Evolutionary conservation across 2,797 vertebrate genomes (phyloP).

Genomic region (Malurus leucopterus): DNA sequence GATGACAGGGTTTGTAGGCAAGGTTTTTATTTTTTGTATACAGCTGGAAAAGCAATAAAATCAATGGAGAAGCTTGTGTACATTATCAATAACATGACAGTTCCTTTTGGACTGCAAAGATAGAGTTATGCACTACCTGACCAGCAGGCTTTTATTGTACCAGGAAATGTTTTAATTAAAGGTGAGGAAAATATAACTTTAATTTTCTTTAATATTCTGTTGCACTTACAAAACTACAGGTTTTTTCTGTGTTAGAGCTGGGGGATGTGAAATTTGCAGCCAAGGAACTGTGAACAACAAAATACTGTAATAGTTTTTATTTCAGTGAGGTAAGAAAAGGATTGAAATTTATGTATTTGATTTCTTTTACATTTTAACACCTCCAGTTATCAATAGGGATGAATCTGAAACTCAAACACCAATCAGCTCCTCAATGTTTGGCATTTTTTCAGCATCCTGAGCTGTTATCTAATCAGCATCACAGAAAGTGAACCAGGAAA

Average conservation of each 20-base stretch:
- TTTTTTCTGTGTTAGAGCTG: background rate
- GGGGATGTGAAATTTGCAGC: background rate
- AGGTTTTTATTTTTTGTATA: constrained; percentile 3
- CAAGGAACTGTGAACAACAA: background rate
- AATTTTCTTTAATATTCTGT: background rate
- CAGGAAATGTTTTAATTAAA: background rate
- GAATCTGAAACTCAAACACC: background rate
- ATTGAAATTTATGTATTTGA: background rate
- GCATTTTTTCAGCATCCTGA: background rate
- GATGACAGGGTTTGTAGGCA: background rate
- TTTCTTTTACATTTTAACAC: background rate
- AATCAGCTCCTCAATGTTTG: background rate
- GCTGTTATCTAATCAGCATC: background rate
- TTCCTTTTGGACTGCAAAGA: background rate
- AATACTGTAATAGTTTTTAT: background rate
- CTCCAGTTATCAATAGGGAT: background rate
- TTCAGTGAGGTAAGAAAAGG: background rate
- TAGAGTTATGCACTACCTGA: background rate
- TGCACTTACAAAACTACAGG: background rate
- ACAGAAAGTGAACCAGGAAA: background rate
- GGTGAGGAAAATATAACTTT: background rate
- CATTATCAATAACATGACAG: background rate
- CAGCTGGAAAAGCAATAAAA: background rate
- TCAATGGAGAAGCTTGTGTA: background rate
- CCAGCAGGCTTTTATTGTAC: background rate